These are phyloP conservation scores for Zeugodacus cucurbitae DNA, from an alignment of 1,140 invertebrate genomes.

Conservation along the genomic window DNA sequence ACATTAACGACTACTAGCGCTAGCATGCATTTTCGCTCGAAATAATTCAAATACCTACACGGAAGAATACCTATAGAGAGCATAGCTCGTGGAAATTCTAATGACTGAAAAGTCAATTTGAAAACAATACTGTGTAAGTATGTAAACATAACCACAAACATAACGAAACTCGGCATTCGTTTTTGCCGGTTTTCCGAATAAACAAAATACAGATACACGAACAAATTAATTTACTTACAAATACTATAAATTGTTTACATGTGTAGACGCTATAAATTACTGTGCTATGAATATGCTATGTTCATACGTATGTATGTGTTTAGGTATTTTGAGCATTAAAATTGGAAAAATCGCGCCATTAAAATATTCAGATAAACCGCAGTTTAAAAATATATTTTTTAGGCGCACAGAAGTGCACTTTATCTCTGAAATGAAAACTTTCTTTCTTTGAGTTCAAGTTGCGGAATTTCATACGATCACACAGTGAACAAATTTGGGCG, in stretches of 20 bases:
- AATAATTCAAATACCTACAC: background rate
- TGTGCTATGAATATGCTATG: background rate
- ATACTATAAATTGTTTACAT: background rate
- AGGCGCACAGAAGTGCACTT: no score
- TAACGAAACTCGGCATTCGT: background rate
- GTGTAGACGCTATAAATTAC: background rate
- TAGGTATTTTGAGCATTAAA: background rate
- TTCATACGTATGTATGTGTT: background rate
- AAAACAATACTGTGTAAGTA: background rate
- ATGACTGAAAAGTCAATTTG: background rate
- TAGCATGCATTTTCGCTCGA: background rate
- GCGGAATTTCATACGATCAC: no score
- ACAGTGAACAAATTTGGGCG: no score
- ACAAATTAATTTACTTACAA: background rate
- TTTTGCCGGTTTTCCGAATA: background rate
- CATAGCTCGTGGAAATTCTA: constrained; percentile 10
- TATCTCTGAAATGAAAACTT: no score
- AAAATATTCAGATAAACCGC: background rate
- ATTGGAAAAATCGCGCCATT: background rate
- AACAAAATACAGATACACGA: background rate
- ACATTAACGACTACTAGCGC: background rate
- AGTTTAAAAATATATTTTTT: no score
- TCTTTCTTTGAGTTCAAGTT: no score
- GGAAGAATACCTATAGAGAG: background rate
- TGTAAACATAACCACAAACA: background rate